These are phyloP conservation scores for Spilarctia lutea DNA, from an alignment of 2,888 invertebrate species.

Conservation along the genomic window DNA sequence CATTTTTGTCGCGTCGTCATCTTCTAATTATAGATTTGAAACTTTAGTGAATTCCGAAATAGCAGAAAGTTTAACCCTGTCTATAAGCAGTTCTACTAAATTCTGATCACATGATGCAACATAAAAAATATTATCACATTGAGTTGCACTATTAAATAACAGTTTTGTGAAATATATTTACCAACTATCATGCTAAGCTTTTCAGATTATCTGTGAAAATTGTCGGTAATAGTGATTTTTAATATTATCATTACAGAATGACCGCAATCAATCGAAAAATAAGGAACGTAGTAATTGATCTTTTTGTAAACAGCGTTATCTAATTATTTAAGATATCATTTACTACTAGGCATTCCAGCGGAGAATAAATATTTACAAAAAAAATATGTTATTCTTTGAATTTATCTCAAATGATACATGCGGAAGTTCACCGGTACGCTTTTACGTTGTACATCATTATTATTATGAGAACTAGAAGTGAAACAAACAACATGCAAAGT, in stretches of 20 bases:
- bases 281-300: not conserved
- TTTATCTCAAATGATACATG: constrained; percentile 6
- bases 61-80: not conserved
- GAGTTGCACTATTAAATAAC: not conserved
- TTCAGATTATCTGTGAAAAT: not conserved
- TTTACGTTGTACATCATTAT: constrained; percentile 3
- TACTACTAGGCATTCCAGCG: not conserved
- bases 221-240: not conserved
- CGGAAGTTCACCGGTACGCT: constrained; percentile 16
- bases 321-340: constrained; percentile 2
- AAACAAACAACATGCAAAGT: not conserved
- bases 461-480: not conserved
- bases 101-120: no score
- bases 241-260: not conserved
- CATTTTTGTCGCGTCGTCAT: not conserved
- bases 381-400: not conserved
- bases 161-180: not conserved
- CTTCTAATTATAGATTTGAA: not conserved
- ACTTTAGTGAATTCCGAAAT: not conserved
- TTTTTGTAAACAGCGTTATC: constrained; percentile 19
- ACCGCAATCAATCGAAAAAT: not conserved
- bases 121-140: no score
- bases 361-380: constrained; percentile 15
- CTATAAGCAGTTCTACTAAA: not conserved
- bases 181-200: not conserved